Conservation (phyloP, 2,113 vertebrate species). For the Callopanchax toddi region DNA sequence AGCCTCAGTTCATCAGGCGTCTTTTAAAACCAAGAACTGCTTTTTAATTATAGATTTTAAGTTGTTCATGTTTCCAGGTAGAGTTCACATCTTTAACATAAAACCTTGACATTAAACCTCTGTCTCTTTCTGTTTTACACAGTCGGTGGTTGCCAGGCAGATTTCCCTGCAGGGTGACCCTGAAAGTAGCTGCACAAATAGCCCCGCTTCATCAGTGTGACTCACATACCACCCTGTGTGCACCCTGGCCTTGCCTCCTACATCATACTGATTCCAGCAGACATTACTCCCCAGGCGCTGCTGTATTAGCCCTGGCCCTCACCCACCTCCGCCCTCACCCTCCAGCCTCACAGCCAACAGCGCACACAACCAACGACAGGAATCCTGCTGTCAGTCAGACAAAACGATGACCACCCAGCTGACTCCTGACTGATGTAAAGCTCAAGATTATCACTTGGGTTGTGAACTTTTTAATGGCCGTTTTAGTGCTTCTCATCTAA, state of each 20-base stretch:
- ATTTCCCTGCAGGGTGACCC: conserved; percentile 38
- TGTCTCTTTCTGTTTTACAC: conserved; percentile 9
- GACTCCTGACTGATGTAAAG: no score
- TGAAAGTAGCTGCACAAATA: conserved; percentile 43
- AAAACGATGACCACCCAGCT: not conserved
- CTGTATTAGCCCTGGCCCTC: conserved; percentile 35
- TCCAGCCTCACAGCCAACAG: conserved; percentile 11
- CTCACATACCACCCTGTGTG: conserved; percentile 54
- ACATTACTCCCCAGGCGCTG: conserved; percentile 52
- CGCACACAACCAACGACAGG: conserved; percentile 39
- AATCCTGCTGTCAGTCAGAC: conserved; percentile 20
- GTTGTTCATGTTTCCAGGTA: no score
- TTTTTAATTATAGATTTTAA: no score
- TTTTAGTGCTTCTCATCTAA: conserved; percentile 18
- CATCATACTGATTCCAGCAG: conserved; percentile 64
- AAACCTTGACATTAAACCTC: not conserved
- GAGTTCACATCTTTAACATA: not conserved
- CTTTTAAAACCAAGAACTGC: no score
- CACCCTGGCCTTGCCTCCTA: conserved; percentile 39
- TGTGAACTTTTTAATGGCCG: no score
- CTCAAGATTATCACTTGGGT: no score
- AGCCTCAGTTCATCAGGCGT: no score
- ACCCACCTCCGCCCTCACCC: conserved; percentile 17
- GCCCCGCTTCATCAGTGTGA: conserved; percentile 51
- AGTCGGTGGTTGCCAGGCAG: conserved; percentile 47